Evolutionary conservation across 2,113 vertebrate genomes (phyloP), one percentile per base, ranked within the genome.

Genomic region (Anhinga rufa): DNA sequence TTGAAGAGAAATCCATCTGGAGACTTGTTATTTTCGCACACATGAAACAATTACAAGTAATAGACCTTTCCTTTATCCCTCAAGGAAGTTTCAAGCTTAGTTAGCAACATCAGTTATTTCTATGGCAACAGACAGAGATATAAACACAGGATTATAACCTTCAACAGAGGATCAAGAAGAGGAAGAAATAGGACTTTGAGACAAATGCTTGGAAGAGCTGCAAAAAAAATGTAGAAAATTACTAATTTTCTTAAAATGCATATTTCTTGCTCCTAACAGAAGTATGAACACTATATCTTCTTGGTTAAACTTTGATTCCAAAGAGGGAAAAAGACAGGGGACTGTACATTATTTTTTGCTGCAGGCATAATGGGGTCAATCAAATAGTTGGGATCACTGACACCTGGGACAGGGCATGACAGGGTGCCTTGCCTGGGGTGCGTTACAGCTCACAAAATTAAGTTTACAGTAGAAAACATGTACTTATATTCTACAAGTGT

Each of bases 111-210:
- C 44, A 66, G 91, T 86, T 95, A 70, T 96, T 96, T 93, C 94
- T 92, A 84, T 82, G 93, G 83, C 84, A 92, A 97, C 61, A 97
- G 86, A 94, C 88, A 95, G 40, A 82, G 25, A 85, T 81, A 92
- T 97, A 96, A 71, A 96, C 95, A 96, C 26, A 88, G 92, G 97
- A 97, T 95, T 96, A 96, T 78, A 71, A 96, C 75, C 69, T 92
- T 97, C 95, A 96, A 93, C 96, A 86, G 92, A 64, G 91, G 85
- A 82, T 90, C 65, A 93, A 93, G 78, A 77, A 64, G 92, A 97
- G 82, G 66, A 86, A 96, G 87, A 95, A 96, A 70, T 64, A 68
- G 22, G 34, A 91, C 91, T 91, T 90, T 26, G 79, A 70, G 48
- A 82, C 8, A 96, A 95, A 76, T 72, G 64, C 36, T 84, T 95